Conservation (phyloP, 2,113 vertebrate species). For the Carassius auratus region DNA sequence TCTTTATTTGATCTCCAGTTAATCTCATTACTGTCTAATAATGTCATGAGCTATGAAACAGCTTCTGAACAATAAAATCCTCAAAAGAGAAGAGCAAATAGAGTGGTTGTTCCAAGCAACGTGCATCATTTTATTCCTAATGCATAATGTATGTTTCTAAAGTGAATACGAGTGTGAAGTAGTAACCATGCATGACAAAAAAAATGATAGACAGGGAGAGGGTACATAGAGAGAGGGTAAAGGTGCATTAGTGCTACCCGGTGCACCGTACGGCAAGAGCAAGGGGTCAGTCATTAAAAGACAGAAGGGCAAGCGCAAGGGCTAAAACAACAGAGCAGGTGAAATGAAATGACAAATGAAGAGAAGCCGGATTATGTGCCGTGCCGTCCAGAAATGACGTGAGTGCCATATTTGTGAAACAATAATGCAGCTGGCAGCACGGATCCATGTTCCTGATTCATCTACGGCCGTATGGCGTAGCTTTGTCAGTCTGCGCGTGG, state of each 20-base stretch:
- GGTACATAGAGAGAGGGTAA: conserved; percentile 61
- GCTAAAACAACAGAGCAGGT: conserved; percentile 68
- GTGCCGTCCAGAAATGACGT: conserved; percentile 84
- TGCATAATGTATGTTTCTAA: conserved; percentile 90
- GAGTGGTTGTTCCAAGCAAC: conserved; percentile 71
- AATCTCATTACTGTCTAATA: not conserved
- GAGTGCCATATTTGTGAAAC: conserved; percentile 90
- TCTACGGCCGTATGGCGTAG: conserved; percentile 91
- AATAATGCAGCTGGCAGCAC: conserved; percentile 90
- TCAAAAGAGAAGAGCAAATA: conserved; percentile 66
- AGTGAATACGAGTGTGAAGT: conserved; percentile 69
- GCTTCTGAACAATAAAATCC: conserved; percentile 63
- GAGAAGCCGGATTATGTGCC: conserved; percentile 89
- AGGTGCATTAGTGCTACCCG: conserved; percentile 82
- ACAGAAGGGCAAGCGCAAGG: conserved; percentile 83
- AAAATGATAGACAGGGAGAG: not conserved
- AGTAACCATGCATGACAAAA: conserved; percentile 46
- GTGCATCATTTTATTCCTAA: conserved; percentile 90
- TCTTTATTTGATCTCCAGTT: not conserved
- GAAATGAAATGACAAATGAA: conserved; percentile 87
- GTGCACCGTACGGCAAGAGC: conserved; percentile 76
- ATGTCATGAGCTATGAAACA: not conserved
- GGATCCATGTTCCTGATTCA: conserved; percentile 94
- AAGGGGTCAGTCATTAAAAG: conserved; percentile 81
- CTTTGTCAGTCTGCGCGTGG: conserved; percentile 94